A percentile compares a stretch with the other conserved stretches of the same genome.
These are phyloP conservation scores for Teleogryllus oceanicus DNA, from an alignment of 2,888 invertebrate species.

Conservation along the genomic window DNA sequence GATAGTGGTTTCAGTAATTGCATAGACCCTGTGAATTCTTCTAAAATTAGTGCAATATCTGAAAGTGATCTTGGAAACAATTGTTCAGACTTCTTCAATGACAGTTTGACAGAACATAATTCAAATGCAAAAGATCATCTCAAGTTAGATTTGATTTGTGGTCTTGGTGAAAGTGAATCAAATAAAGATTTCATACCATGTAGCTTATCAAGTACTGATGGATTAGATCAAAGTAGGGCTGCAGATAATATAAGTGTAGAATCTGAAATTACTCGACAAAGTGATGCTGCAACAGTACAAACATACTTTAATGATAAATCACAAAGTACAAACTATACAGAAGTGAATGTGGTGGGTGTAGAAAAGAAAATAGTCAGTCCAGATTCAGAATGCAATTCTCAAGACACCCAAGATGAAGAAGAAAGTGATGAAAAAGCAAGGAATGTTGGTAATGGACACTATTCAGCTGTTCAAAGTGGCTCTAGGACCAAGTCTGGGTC, in stretches of 20 bases:
- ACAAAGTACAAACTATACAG: slow-evolving; percentile 28
- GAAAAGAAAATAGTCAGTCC: neutral
- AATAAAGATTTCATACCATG: neutral
- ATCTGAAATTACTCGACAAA: neutral
- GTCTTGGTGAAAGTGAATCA: neutral
- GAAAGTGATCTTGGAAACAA: neutral
- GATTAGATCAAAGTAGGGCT: slow-evolving; percentile 1
- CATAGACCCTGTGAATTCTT: slow-evolving; percentile 20
- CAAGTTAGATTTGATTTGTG: neutral
- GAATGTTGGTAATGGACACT: slow-evolving; percentile 34
- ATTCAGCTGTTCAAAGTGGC: neutral
- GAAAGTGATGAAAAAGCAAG: slow-evolving; percentile 29
- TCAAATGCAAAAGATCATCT: neutral
- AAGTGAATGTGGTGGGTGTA: slow-evolving; percentile 12
- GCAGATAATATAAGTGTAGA: neutral
- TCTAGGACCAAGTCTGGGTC: slow-evolving; percentile 19
- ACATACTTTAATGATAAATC: slow-evolving; percentile 18
- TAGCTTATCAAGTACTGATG: neutral
- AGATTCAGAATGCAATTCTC: neutral
- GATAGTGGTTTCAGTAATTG: slow-evolving; percentile 19
- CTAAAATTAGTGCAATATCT: slow-evolving; percentile 1
- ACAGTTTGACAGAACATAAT: neutral
- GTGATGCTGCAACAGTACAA: slow-evolving; percentile 23
- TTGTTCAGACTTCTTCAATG: neutral
- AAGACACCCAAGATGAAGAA: slow-evolving; percentile 18